Evolutionary conservation across 2,797 vertebrate species (phyloP).

Genomic region (Halcyon leucocephala): DNA sequence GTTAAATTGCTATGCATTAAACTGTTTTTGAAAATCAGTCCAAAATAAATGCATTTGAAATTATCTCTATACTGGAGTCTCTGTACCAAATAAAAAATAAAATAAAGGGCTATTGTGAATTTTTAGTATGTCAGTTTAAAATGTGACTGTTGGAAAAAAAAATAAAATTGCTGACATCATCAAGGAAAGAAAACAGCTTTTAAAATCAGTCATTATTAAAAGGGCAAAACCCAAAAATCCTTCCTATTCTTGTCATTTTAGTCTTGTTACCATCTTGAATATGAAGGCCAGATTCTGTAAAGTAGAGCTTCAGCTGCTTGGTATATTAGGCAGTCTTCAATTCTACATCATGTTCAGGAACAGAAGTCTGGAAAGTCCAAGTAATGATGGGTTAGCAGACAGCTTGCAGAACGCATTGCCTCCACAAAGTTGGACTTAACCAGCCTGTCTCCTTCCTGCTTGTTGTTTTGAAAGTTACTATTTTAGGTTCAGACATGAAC

Average conservation of each 20-base stretch:
- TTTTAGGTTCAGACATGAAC: not conserved
- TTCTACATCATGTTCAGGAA: not conserved
- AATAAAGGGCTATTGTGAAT: not conserved
- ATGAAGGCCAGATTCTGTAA: not conserved
- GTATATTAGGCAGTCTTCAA: not conserved
- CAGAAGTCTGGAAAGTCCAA: not conserved
- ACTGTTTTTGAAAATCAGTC: not conserved
- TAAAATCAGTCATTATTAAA: not conserved
- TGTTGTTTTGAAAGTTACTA: slow-evolving; percentile 20
- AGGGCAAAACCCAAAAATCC: not conserved
- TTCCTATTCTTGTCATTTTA: not conserved
- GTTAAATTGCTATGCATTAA: not conserved
- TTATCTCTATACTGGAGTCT: not conserved
- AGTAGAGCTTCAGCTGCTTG: not conserved
- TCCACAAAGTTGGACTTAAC: not conserved
- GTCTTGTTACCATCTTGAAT: not conserved
- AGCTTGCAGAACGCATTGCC: not conserved
- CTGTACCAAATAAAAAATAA: not conserved
- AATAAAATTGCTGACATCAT: not conserved
- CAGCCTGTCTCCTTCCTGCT: slow-evolving; percentile 12
- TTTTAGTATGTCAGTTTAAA: not conserved
- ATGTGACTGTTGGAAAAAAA: not conserved
- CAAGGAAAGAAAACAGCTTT: not conserved
- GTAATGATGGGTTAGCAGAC: slow-evolving; percentile 15
- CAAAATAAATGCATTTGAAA: not conserved